Base-by-base conservation (phyloP, 1,140 invertebrate genomes). In the Brachionus rotundiformis region DNA sequence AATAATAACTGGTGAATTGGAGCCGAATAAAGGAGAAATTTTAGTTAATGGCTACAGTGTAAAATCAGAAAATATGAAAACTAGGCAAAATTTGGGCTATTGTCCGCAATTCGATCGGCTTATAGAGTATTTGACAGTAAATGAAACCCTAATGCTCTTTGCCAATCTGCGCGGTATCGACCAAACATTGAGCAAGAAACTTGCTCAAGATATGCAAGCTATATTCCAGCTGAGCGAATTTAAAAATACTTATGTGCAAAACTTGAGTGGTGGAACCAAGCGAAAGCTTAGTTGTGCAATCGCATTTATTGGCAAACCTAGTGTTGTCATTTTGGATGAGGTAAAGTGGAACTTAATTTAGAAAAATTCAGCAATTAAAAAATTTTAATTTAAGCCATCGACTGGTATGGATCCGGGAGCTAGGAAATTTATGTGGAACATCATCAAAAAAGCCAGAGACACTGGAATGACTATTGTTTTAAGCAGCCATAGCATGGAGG, bases 251-350 rank as follows among this genome's bases (percentile, higher is more conserved):
- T 79, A 36, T 79, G 76, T 79, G 8, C 76, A 79, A 59, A 79
- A 63, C 31, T 41, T 79, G n/a, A 79, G 81, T n/a, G 84, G 84
- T 59, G 96, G 96, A 0, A 98, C 96, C 84, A 97, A 96, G 86
- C 90, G 96, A 54, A 97, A 98, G 87, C 88, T 99, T 29, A 96
- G 94, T 83, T 94, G 95, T 54, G 95, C 95, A 0, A 92, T 99
- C 63, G 93, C 96, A 5, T 87, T 98, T 27, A 90, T 95, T 85
- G 88, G 88, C 5, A 85, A 86, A 76, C 89, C 88, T 11, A 84
- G 86, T 25, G 84, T 89, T 73, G 82, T 89, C 2, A 83, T 89
- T 47, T 83, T 89, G 39, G 89, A 89, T 84, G 88, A 89, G 41
- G 82, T 88, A 16, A 89, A 88, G 10, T 75, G 39, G 23, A n/a